Conservation (phyloP, 2,797 vertebrate genomes). For the Myotis daubentonii region DNA sequence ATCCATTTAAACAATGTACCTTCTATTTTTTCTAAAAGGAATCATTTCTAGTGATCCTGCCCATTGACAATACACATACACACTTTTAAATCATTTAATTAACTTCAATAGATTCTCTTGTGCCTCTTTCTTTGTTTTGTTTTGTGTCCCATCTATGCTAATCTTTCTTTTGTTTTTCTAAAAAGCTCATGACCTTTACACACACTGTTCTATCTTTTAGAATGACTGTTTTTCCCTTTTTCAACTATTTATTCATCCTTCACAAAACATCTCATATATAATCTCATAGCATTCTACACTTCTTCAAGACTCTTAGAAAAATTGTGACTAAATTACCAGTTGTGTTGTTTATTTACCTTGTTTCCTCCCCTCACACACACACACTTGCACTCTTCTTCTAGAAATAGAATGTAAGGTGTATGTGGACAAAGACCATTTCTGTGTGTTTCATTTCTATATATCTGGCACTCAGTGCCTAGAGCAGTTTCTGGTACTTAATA, state of each 20-base stretch:
- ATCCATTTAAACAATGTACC: not conserved
- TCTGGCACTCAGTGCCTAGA: not conserved
- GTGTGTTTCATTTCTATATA: not conserved
- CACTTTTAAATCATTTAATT: not conserved
- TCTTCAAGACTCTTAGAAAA: not conserved
- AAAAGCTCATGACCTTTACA: not conserved
- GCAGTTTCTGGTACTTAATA: not conserved
- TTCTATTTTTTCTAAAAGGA: not conserved
- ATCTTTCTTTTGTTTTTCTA: not conserved
- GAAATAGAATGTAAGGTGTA: not conserved
- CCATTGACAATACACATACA: not conserved
- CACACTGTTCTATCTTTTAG: not conserved
- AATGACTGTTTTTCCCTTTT: not conserved
- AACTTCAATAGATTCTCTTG: not conserved
- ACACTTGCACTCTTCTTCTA: not conserved
- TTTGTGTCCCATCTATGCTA: not conserved
- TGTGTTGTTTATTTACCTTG: not conserved
- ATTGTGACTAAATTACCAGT: not conserved
- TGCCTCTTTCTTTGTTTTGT: not conserved
- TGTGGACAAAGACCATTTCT: not conserved
- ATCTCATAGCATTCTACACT: not conserved
- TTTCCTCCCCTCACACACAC: fast-evolving
- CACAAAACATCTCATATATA: not conserved
- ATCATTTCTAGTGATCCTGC: not conserved
- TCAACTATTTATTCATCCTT: not conserved